A percentile compares a stretch with the other conserved stretches of the same genome.
phyloP scores from a whole-genome alignment of 2,113 vertebrate genomes.

The Fukomys damarensis region DNA sequence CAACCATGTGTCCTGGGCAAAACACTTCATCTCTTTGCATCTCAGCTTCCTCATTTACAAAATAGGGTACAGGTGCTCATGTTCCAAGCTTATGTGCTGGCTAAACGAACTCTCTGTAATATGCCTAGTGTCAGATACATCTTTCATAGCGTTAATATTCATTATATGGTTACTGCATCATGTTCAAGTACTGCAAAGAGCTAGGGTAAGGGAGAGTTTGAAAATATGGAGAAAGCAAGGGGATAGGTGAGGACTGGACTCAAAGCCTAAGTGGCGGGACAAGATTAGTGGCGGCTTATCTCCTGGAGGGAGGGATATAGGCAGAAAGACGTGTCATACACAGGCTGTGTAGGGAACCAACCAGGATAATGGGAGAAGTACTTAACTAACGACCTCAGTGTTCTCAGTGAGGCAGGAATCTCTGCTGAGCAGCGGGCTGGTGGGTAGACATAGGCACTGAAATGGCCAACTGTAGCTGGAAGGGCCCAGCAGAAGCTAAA shows the following conservation, averaged over 20 bases:
- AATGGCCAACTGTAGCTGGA: not conserved
- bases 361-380: not conserved
- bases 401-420: not conserved
- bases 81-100: not conserved
- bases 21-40: not conserved
- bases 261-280: not conserved
- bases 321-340: not conserved
- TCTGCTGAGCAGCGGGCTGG: not conserved
- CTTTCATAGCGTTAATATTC: not conserved
- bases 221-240: not conserved
- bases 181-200: not conserved
- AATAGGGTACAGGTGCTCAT: not conserved
- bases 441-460: not conserved
- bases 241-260: not conserved
- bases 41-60: not conserved
- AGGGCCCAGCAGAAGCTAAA: not conserved
- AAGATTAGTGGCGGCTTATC: not conserved
- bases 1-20: not conserved
- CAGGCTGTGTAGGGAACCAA: not conserved
- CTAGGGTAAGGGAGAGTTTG: not conserved
- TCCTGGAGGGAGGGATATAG: not conserved
- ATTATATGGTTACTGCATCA: not conserved
- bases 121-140: not conserved
- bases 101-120: not conserved
- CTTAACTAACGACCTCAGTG: not conserved